Evolutionary conservation across 2,888 invertebrate species (phyloP), one percentile per base, ranked within the genome.

Genomic region (Neoitamus cyanurus): DNA sequence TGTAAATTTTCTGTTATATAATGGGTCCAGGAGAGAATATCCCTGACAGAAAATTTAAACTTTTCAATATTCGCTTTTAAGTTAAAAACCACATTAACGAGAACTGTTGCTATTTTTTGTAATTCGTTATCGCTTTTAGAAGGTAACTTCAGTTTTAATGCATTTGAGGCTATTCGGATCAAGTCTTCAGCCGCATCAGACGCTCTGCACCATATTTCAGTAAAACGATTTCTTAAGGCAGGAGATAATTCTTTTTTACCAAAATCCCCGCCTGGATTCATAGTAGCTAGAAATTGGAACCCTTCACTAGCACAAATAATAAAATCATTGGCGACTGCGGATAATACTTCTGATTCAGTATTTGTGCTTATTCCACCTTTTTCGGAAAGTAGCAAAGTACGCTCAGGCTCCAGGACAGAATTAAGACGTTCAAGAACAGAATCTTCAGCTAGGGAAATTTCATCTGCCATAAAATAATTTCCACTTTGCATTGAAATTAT

Each of bases 221-320:
- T 99, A 88, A 99, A 98, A 75, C 99, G 94, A 92, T 99, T 99
- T 80, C 99, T 93, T 78, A 99, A 92, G 0, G 99, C 99, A 0
- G 99, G 99, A 0, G 99, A 99, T 9, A 99, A 92, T 93, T 99
- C 99, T 90, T 99, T 99, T 90, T 99, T 99, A 2, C 99, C 99
- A 90, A 97, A 99, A 92, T 99, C 99, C 0, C 99, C 99, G 11
- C 99, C 99, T 6, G 99, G 99, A 92, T 99, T 99, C 99, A 99
- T 99, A 0, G 99, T 99, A 1, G 97, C 98, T 85, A 99, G 94
- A 88, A 99, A 97, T 88, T 96, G 95, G 90, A 99, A 99, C 9
- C 94, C 93, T 5, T 94, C 90, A 84, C 96, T 96, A 0, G 94
- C 93, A 68, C 95, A 93, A 2, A 95, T 92, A 36, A 94, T 92